phyloP scores from a whole-genome alignment of 2,797 vertebrate species.

The Merluccius polli region DNA sequence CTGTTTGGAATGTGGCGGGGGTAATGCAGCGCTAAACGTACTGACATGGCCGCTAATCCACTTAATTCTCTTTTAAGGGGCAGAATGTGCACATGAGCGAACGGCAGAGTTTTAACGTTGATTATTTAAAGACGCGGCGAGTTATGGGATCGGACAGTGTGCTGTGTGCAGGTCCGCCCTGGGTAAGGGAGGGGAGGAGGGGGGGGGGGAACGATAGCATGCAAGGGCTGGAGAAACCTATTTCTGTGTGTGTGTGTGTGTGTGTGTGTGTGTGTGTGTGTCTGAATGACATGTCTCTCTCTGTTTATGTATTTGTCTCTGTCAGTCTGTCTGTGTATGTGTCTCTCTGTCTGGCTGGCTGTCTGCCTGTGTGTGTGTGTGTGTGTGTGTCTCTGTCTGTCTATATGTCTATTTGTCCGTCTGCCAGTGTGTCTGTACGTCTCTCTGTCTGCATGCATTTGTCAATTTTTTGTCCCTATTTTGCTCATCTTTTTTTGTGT shows the following conservation, averaged over 20 bases:
- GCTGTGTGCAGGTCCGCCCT: slow-evolving; percentile 21
- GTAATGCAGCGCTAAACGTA: slow-evolving; percentile 65
- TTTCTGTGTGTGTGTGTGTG: slow-evolving; percentile 28
- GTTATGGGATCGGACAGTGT: slow-evolving; percentile 59
- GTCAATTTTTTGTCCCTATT: not conserved
- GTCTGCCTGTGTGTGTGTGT: not conserved
- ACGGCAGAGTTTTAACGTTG: slow-evolving; percentile 62
- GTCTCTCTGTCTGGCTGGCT: slow-evolving; percentile 23
- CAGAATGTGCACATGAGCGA: slow-evolving; percentile 68
- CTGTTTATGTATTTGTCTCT: not conserved
- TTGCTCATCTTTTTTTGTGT: slow-evolving; percentile 12
- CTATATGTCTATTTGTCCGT: slow-evolving; percentile 16
- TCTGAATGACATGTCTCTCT: not conserved
- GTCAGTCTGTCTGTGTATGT: slow-evolving; percentile 29
- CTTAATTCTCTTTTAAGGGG: slow-evolving; percentile 76
- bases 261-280: slow-evolving; percentile 14
- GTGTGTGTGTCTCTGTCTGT: slow-evolving; percentile 1
- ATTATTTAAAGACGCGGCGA: slow-evolving; percentile 66
- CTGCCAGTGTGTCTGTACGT: slow-evolving; percentile 22
- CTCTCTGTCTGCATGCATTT: slow-evolving; percentile 15
- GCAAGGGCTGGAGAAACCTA: slow-evolving; percentile 8
- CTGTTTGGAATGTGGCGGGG: slow-evolving; percentile 61
- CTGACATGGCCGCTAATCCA: slow-evolving; percentile 74
- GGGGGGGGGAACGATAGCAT: slow-evolving; percentile 10
- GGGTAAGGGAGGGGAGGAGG: slow-evolving; percentile 12